phyloP scores from a whole-genome alignment of 2,888 invertebrate genomes.

The Autographa pulchrina region DNA sequence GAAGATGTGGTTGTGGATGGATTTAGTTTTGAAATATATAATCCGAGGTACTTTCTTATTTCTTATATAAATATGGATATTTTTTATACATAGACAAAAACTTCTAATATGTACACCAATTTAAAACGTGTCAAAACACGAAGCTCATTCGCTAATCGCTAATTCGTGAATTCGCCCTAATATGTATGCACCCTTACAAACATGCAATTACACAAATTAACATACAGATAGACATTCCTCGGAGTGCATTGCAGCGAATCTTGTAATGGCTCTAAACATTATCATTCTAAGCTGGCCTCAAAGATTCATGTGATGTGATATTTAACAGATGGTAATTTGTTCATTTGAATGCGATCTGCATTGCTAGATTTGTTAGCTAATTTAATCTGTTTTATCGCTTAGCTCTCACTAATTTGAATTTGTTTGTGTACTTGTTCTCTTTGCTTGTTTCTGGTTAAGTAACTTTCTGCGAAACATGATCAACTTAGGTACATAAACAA shows the following conservation, averaged over 20 bases:
- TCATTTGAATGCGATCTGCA: conserved; percentile 55
- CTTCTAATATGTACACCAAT: not conserved
- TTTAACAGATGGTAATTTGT: conserved; percentile 58
- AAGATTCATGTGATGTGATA: conserved; percentile 61
- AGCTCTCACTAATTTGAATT: conserved; percentile 52
- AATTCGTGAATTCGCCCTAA: conserved; percentile 18
- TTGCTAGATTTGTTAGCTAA: conserved; percentile 34
- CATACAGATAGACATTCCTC: conserved; percentile 56
- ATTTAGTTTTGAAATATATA: no score
- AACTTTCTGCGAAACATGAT: not conserved
- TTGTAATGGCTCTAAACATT: conserved; percentile 51
- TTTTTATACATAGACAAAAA: no score
- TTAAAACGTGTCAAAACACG: not conserved
- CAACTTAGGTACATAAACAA: no score
- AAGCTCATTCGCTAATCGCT: not conserved
- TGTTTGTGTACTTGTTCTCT: conserved; percentile 14
- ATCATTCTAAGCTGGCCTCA: conserved; percentile 49
- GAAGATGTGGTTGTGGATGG: no score
- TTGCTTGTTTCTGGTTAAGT: not conserved
- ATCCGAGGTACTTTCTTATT: no score
- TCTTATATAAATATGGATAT: no score
- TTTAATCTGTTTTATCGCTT: conserved; percentile 46
- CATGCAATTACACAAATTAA: conserved; percentile 52
- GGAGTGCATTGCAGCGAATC: conserved; percentile 40
- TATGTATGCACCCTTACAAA: conserved; percentile 50